Percentiles rank a stretch among this genome's conserved stretches.
Conservation (phyloP, 2,888 invertebrate genomes). For the Eumacrocentrus americanus region DNA sequence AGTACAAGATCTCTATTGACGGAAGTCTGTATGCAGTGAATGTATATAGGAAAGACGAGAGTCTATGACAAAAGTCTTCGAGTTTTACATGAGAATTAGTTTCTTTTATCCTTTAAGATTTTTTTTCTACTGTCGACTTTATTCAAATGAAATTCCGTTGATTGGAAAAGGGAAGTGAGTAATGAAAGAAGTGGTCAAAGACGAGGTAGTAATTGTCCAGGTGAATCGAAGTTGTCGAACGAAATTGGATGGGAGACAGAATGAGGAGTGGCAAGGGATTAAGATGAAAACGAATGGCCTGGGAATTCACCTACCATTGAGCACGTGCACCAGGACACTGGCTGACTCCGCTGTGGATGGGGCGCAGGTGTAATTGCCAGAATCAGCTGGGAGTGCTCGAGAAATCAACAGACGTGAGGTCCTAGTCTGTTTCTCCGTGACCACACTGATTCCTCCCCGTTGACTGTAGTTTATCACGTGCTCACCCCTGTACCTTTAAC, state of each 20-base stretch:
- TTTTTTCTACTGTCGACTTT: no score
- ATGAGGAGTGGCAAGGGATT: constrained; percentile 20
- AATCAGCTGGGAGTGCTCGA: constrained; percentile 68
- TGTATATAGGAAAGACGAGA: no score
- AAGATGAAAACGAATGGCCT: constrained; percentile 21
- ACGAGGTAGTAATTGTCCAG: constrained; percentile 14
- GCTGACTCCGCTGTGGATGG: constrained; percentile 75
- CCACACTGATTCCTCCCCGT: constrained; percentile 65
- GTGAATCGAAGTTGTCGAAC: constrained; percentile 14
- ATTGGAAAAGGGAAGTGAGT: background rate
- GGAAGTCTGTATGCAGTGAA: no score
- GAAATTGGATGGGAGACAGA: constrained; percentile 20
- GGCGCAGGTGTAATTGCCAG: constrained; percentile 72
- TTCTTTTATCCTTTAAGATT: no score
- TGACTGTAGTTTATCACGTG: constrained; percentile 67
- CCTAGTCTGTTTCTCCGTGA: constrained; percentile 64
- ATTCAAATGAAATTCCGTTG: background rate
- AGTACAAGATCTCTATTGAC: no score
- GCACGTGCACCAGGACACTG: constrained; percentile 82
- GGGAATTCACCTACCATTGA: constrained; percentile 70
- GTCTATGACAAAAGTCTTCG: no score
- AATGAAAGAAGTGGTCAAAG: background rate
- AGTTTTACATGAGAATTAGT: no score
- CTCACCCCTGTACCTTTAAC: constrained; percentile 66
- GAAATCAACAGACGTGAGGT: constrained; percentile 66